Evolutionary conservation across 2,113 vertebrate genomes (phyloP), one percentile per base, ranked within the genome.

Genomic region (Ibidorhyncha struthersii): DNA sequence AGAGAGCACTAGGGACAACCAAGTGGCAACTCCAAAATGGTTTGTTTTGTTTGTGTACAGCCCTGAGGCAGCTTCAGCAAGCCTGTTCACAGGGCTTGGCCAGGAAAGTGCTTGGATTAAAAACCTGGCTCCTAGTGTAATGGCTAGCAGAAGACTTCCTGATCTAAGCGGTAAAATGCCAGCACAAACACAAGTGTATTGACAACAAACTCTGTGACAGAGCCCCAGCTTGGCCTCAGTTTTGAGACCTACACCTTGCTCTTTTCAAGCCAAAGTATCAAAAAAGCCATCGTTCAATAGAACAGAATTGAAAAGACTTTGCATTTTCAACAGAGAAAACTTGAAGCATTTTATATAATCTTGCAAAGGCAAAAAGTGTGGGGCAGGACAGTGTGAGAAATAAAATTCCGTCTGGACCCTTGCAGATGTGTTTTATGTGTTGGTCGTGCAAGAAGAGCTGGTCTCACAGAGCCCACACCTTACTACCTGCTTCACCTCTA

Each of bases 11-110:
- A 23, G 16, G 18, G 15, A 70, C 55, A 82, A 9, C 29, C 25
- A 78, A 80, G 45, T 1, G 5, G 32, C 5, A 2, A 9, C 43
- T 71, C n/a, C 14, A 29, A 40, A 87, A 74, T 0, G 1, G 12
- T 76, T 79, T 49, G 4, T 14, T 59, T 59, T 43, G 6, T 56
- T 58, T 67, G 10, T 52, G 26, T 63, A 30, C 53, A 43, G 21
- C 23, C 50, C 59, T 25, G 58, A 55, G 36, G 66, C 29, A 72
- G 12, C 23, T 85, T 90, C 56, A 47, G 18, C 47, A 79, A 73
- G 10, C 40, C 30, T 81, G 12, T 59, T 49, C 45, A 36, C 14
- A 27, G 13, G 23, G 13, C 45, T 53, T 71, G 38, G 27, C 50
- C 8, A 22, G 43, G 67, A 74, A 58, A 92, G 29, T 8, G 36